Conservation (phyloP, 2,888 invertebrate species). For the Clitarchus hookeri region DNA sequence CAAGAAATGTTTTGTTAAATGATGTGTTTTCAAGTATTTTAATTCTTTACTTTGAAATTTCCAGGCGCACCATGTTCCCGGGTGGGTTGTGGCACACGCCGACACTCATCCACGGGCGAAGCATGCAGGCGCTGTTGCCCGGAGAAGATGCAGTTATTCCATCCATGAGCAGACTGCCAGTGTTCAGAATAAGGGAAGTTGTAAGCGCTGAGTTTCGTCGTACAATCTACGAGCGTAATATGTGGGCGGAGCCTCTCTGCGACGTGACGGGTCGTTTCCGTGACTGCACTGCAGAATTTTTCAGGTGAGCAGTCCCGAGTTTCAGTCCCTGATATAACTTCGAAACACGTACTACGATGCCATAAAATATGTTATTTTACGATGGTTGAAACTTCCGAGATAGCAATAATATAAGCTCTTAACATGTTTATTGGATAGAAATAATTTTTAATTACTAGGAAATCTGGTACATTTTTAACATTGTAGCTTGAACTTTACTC, state of each 20-base stretch:
- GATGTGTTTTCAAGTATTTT: no score
- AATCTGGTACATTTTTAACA: no score
- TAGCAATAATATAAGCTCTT: no score
- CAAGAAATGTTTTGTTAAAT: no score
- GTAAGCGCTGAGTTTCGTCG: slow-evolving; percentile 59
- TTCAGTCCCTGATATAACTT: no score
- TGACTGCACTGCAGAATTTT: slow-evolving; percentile 75
- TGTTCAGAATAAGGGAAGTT: background rate
- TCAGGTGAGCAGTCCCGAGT: slow-evolving; percentile 60
- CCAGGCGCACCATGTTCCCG: background rate
- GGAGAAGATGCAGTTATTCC: background rate
- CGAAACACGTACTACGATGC: no score
- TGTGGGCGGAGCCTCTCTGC: slow-evolving; percentile 74
- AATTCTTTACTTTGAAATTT: background rate
- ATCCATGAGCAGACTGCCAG: background rate
- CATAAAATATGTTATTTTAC: no score
- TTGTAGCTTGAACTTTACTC: no score
- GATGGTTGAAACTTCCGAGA: no score
- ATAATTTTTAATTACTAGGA: no score
- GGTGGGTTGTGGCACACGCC: background rate
- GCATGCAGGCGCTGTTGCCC: background rate
- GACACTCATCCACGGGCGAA: background rate
- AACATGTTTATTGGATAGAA: no score
- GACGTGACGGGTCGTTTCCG: slow-evolving; percentile 73
- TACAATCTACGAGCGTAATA: slow-evolving; percentile 74